Evolutionary conservation across 2,797 vertebrate species (phyloP).

Genomic region (Acanthopagrus latus): DNA sequence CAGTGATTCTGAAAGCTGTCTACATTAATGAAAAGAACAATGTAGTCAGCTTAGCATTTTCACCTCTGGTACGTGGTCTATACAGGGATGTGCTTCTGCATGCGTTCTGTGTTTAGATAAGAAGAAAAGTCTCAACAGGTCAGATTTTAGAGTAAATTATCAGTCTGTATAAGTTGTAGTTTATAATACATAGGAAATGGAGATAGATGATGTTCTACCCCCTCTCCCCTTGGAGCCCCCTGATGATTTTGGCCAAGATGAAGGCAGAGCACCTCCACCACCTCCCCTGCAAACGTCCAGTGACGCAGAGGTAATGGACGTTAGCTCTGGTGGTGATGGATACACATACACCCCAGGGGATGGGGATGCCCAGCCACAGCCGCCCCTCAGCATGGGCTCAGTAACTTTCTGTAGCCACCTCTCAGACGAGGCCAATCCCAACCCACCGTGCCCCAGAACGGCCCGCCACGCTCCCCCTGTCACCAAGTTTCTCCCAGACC

Average conservation of each 20-base stretch:
- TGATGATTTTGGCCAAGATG: constrained; percentile 89
- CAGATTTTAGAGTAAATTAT: constrained; percentile 52
- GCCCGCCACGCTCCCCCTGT: constrained; percentile 95
- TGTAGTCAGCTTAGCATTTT: constrained; percentile 99
- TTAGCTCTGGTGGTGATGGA: constrained; percentile 99
- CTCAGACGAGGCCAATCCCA: constrained; percentile 85
- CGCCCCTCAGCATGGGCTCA: constrained; percentile 92
- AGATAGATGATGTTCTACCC: constrained; percentile 91
- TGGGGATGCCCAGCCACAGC: constrained; percentile 84
- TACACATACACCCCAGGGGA: constrained; percentile 95
- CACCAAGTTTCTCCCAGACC: constrained; percentile 95
- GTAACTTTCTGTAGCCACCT: constrained; percentile 90
- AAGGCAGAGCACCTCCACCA: constrained; percentile 97
- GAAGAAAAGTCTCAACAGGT: constrained; percentile 36
- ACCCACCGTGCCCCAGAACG: constrained; percentile 92
- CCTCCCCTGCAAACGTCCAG: constrained; percentile 99
- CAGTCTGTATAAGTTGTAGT: constrained; percentile 77
- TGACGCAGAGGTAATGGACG: constrained; percentile 99
- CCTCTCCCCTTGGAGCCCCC: constrained; percentile 95
- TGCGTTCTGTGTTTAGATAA: constrained; percentile 82
- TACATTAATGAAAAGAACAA: constrained; percentile 99
- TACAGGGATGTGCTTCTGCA: constrained; percentile 88
- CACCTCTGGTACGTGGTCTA: constrained; percentile 90
- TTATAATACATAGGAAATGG: constrained; percentile 86
- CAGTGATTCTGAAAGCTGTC: constrained; percentile 99